Percentiles rank a stretch among this genome's conserved stretches.
Evolutionary conservation across 2,888 invertebrate genomes (phyloP).

Genomic region (Pemphredon lugubris): DNA sequence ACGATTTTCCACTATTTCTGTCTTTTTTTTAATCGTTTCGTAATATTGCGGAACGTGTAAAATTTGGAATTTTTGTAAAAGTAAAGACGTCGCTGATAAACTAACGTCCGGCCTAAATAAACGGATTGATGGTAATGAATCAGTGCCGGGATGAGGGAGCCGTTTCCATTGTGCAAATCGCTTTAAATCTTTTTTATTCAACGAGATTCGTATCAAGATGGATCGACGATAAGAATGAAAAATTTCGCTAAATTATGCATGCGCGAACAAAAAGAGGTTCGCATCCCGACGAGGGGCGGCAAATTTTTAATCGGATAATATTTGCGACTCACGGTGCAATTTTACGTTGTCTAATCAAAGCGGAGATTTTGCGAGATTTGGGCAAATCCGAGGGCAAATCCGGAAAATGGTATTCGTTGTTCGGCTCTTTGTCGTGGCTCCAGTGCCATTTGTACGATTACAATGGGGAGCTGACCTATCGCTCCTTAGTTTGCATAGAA

Average conservation of each 20-base stretch:
- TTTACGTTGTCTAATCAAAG: background rate
- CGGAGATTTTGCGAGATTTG: background rate
- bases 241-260: background rate
- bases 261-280: background rate
- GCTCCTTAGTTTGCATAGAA: constrained; percentile 44
- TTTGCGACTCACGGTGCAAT: background rate
- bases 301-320: constrained; percentile 3
- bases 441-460: constrained; percentile 24
- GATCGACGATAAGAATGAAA: background rate
- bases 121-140: no score
- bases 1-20: no score
- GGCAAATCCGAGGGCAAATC: background rate
- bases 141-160: no score
- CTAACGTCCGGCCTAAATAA: no score
- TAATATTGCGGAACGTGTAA: no score
- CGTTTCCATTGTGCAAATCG: no score
- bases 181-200: no score
- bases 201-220: background rate
- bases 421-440: constrained; percentile 21
- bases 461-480: constrained; percentile 38
- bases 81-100: no score
- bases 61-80: no score
- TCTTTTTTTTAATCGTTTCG: no score
- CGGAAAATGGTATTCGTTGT: constrained; percentile 23
- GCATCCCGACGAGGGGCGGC: background rate